Percentiles rank a stretch among this genome's conserved stretches.
Evolutionary conservation across 2,797 vertebrate species (phyloP).

Genomic region (Apogon talboti): DNA sequence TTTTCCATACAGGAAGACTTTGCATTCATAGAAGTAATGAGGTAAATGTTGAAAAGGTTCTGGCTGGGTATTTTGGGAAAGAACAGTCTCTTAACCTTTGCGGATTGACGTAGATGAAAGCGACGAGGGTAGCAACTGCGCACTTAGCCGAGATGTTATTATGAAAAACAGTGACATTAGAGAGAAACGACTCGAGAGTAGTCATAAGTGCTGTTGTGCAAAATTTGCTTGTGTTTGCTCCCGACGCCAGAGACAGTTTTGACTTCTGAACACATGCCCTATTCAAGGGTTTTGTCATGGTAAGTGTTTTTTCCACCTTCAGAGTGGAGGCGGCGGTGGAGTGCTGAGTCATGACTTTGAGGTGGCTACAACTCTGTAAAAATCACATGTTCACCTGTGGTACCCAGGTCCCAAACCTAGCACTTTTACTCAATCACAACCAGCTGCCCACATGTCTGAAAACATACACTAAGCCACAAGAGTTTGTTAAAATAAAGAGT

Average conservation of each 20-base stretch:
- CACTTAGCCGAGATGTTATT: slow-evolving; percentile 42
- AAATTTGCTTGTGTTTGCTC: slow-evolving; percentile 29
- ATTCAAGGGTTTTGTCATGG: slow-evolving; percentile 27
- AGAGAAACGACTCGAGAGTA: slow-evolving; percentile 32
- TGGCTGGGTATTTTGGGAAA: slow-evolving; percentile 63
- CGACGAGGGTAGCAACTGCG: slow-evolving; percentile 51
- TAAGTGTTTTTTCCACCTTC: slow-evolving; percentile 31
- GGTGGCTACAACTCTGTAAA: slow-evolving; percentile 34
- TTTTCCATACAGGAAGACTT: slow-evolving; percentile 66
- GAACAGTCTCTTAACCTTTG: slow-evolving; percentile 62
- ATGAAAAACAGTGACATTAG: slow-evolving; percentile 54
- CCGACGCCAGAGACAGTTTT: slow-evolving; percentile 39
- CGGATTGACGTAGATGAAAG: slow-evolving; percentile 57
- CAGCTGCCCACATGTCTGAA: slow-evolving; percentile 60
- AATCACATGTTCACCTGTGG: slow-evolving; percentile 54
- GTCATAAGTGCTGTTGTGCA: slow-evolving; percentile 19
- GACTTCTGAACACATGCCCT: slow-evolving; percentile 27
- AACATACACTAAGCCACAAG: slow-evolving; percentile 50
- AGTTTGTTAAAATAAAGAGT: slow-evolving; percentile 68
- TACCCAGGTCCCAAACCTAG: slow-evolving; percentile 30
- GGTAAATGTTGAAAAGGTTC: slow-evolving; percentile 62
- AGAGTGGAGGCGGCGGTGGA: slow-evolving; percentile 26
- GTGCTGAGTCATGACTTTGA: slow-evolving; percentile 57
- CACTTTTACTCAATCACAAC: slow-evolving; percentile 61
- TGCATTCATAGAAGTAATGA: slow-evolving; percentile 65